Percentiles rank a stretch among this genome's conserved stretches.
Conservation (phyloP, 2,797 vertebrate species). For the Bovichtus diacanthus region DNA sequence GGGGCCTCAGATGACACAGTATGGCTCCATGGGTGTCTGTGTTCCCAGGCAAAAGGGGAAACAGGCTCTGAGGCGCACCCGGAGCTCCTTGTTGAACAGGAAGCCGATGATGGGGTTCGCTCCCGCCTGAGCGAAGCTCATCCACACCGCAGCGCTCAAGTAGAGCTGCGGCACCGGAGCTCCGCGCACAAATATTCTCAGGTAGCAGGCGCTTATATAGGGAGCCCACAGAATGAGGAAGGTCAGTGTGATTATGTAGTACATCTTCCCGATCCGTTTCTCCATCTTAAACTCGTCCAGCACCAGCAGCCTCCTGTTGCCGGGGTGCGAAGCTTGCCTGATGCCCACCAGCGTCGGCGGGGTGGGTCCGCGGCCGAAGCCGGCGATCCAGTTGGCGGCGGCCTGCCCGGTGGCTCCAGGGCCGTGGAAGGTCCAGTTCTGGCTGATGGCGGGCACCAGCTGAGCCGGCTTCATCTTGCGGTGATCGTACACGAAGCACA, state of each 20-base stretch:
- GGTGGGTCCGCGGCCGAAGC: slow-evolving; percentile 95
- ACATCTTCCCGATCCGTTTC: slow-evolving; percentile 97
- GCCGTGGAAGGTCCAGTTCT: slow-evolving; percentile 98
- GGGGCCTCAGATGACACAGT: slow-evolving; percentile 84
- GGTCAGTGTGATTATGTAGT: slow-evolving; percentile 94
- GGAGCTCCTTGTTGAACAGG: slow-evolving; percentile 95
- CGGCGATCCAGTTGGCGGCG: slow-evolving; percentile 97
- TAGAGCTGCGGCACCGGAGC: slow-evolving; percentile 91
- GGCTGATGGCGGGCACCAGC: slow-evolving; percentile 95
- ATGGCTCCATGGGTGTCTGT: slow-evolving; percentile 91
- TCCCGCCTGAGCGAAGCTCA: slow-evolving; percentile 95
- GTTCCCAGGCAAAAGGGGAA: slow-evolving; percentile 92
- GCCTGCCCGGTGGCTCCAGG: slow-evolving; percentile 96
- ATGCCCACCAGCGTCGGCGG: slow-evolving; percentile 96
- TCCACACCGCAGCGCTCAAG: slow-evolving; percentile 94
- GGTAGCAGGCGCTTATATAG: slow-evolving; percentile 94
- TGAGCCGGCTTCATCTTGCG: slow-evolving; percentile 98
- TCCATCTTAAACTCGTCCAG: slow-evolving; percentile 97
- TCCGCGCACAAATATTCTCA: slow-evolving; percentile 91
- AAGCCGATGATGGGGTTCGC: slow-evolving; percentile 96
- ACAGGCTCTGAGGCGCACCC: slow-evolving; percentile 91
- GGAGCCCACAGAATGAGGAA: slow-evolving; percentile 95
- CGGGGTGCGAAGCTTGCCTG: slow-evolving; percentile 88
- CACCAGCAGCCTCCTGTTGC: slow-evolving; percentile 92
- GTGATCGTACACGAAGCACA: slow-evolving; percentile 96